A percentile compares a stretch with the other conserved stretches of the same genome.
Evolutionary conservation across 2,888 invertebrate genomes (phyloP).

Genomic region (Pardosa pseudoannulata): DNA sequence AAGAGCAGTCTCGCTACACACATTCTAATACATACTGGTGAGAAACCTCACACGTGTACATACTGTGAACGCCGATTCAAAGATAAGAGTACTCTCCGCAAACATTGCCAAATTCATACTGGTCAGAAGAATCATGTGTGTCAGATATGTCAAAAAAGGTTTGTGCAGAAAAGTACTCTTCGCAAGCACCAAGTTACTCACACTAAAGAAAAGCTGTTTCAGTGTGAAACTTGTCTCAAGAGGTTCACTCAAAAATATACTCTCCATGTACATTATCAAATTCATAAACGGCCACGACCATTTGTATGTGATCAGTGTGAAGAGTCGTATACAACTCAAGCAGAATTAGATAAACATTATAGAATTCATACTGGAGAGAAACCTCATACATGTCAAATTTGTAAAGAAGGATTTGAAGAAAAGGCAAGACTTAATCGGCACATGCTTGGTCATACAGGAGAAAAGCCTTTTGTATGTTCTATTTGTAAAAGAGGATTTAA

Average conservation of each 20-base stretch:
- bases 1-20: slow-evolving; percentile 62
- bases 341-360: slow-evolving; percentile 58
- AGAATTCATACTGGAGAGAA: slow-evolving; percentile 62
- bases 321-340: slow-evolving; percentile 46
- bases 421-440: slow-evolving; percentile 63
- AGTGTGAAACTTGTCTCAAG: slow-evolving; percentile 59
- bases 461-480: slow-evolving; percentile 56
- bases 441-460: slow-evolving; percentile 65
- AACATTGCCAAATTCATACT: slow-evolving; percentile 63
- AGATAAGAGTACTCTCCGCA: slow-evolving; percentile 62
- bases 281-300: slow-evolving; percentile 64
- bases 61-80: slow-evolving; percentile 60
- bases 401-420: slow-evolving; percentile 68
- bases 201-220: slow-evolving; percentile 61
- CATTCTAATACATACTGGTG: slow-evolving; percentile 55
- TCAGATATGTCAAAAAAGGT: slow-evolving; percentile 49
- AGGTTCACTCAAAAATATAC: slow-evolving; percentile 64
- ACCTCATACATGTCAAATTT: slow-evolving; percentile 57
- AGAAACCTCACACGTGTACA: slow-evolving; percentile 58
- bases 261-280: slow-evolving; percentile 63
- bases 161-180: slow-evolving; percentile 63
- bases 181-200: slow-evolving; percentile 66
- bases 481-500: slow-evolving; percentile 63
- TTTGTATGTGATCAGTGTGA: slow-evolving; percentile 57
- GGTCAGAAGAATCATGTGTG: slow-evolving; percentile 61